phyloP scores from a whole-genome alignment of 2,797 vertebrate genomes.

The Enteromius treurensis region DNA sequence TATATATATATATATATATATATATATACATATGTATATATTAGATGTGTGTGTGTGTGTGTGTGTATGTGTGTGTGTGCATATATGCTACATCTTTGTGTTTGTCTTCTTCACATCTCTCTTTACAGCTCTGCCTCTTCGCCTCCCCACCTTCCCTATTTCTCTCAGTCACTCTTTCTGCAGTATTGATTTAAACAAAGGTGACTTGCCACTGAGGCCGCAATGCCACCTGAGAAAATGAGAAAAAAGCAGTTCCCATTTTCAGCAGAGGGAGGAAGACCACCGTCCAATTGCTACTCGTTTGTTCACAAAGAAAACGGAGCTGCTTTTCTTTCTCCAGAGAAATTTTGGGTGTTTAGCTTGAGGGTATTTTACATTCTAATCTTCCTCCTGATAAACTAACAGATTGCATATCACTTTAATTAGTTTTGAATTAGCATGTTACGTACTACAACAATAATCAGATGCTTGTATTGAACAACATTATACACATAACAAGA shows the following conservation, averaged over 20 bases:
- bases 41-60: too few relatives aligned
- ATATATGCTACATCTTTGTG: neutral
- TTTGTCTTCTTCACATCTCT: slow-evolving; percentile 19
- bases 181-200: slow-evolving; percentile 67
- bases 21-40: too few relatives aligned
- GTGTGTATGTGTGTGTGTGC: too few relatives aligned
- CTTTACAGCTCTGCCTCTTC: slow-evolving; percentile 7
- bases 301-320: slow-evolving; percentile 50
- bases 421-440: slow-evolving; percentile 44
- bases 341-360: slow-evolving; percentile 20
- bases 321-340: neutral
- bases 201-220: slow-evolving; percentile 56
- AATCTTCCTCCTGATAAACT: slow-evolving; percentile 35
- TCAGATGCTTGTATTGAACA: slow-evolving; percentile 11
- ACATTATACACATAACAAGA: slow-evolving; percentile 27
- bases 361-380: slow-evolving; percentile 35
- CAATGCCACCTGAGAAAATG: slow-evolving; percentile 59
- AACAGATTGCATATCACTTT: slow-evolving; percentile 39
- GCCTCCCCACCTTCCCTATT: slow-evolving; percentile 6
- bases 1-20: too few relatives aligned
- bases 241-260: slow-evolving; percentile 58
- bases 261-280: slow-evolving; percentile 59
- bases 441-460: slow-evolving; percentile 17
- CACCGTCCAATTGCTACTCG: slow-evolving; percentile 45
- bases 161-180: slow-evolving; percentile 39